phyloP scores from a whole-genome alignment of 2,113 vertebrate species.

The Tonatia bakeri region DNA sequence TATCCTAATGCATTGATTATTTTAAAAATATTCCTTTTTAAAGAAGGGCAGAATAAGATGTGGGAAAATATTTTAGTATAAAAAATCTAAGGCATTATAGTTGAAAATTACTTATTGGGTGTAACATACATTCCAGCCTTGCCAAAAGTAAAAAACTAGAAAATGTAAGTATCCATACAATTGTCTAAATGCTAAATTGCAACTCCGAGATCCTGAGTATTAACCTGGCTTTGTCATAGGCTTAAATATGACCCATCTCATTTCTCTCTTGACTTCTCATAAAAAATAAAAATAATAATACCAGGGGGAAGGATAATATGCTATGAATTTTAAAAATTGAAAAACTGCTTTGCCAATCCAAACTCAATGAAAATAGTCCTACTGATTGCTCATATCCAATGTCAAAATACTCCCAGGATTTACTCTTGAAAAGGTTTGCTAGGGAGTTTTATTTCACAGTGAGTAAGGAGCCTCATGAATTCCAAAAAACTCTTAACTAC shows the following conservation, averaged over 20 bases:
- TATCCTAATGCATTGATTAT: neutral
- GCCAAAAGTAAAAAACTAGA: neutral
- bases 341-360: neutral
- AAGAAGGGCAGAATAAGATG: neutral
- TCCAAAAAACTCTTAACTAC: slow-evolving; percentile 60
- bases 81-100: neutral
- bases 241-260: neutral
- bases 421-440: slow-evolving; percentile 5
- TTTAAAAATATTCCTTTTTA: neutral
- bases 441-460: slow-evolving; percentile 55
- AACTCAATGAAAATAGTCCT: slow-evolving; percentile 4
- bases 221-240: neutral
- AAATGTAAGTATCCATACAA: slow-evolving; percentile 9
- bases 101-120: neutral
- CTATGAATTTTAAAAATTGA: slow-evolving; percentile 41
- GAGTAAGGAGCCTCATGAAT: slow-evolving; percentile 64
- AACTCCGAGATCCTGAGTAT: neutral
- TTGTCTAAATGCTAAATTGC: neutral
- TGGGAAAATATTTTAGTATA: neutral
- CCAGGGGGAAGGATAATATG: neutral
- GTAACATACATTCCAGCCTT: neutral
- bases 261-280: neutral
- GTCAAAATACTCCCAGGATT: slow-evolving; percentile 47
- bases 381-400: slow-evolving; percentile 1
- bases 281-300: slow-evolving; percentile 6